Percentiles rank a stretch among this genome's conserved stretches.
These are phyloP conservation scores for Podarcis lilfordi DNA, from an alignment of 2,797 vertebrate genomes.

Conservation along the genomic window DNA sequence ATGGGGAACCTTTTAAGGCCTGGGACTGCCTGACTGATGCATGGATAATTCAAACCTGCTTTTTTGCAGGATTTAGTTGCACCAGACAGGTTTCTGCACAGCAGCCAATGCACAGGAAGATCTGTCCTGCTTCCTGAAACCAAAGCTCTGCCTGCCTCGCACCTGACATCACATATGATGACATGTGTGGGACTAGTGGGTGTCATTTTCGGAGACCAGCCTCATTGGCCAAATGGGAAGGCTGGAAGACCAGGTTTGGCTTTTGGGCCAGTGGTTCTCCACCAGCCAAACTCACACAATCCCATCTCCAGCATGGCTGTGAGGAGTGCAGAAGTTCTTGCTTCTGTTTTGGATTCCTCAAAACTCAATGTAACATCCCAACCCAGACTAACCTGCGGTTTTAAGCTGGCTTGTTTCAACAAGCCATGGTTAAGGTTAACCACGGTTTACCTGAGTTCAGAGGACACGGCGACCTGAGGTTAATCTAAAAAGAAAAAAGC, in stretches of 20 bases:
- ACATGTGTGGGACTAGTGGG: not conserved
- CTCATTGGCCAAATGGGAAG: too few relatives aligned
- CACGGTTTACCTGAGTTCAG: not conserved
- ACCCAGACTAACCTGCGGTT: not conserved
- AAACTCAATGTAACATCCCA: not conserved
- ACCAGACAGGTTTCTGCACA: too few relatives aligned
- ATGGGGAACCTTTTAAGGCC: too few relatives aligned
- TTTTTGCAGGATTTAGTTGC: too few relatives aligned
- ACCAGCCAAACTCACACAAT: not conserved
- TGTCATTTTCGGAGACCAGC: too few relatives aligned
- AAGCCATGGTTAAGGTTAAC: not conserved
- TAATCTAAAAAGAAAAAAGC: not conserved
- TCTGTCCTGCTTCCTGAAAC: too few relatives aligned
- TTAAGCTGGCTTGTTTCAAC: not conserved
- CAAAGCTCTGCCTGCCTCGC: not conserved
- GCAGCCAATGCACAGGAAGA: too few relatives aligned
- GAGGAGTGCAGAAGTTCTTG: not conserved
- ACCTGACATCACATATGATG: not conserved
- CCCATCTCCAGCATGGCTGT: not conserved
- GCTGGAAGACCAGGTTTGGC: too few relatives aligned
- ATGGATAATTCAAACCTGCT: too few relatives aligned
- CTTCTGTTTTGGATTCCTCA: not conserved
- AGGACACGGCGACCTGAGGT: not conserved
- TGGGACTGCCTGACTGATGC: too few relatives aligned
- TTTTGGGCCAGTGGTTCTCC: too few relatives aligned